Base-by-base conservation (phyloP, 1,140 invertebrate species). In the Apis dorsata region DNA sequence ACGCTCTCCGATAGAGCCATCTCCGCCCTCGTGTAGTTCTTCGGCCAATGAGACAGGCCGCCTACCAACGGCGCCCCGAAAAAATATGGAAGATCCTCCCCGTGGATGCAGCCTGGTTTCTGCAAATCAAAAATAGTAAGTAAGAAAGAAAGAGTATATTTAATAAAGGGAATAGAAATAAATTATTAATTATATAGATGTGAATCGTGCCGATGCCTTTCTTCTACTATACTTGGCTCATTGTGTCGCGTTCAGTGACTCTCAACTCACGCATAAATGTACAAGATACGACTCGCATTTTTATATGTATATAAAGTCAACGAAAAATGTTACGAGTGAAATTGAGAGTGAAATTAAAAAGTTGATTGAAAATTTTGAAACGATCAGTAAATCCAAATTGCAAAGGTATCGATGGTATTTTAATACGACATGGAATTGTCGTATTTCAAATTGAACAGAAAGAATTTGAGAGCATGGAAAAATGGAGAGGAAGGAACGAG, bases 21-120 rank as follows among this genome's bases (percentile, higher is more conserved):
- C 94, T 99, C 99, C 28, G 97, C 95, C 92, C 97, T 97, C 12
- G 97, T 98, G 94, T 98, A 99, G 94, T 98, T 98, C 88, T 96
- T 96, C 51, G 96, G 96, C 93, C 98, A 99, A 89, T 97, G 96
- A 79, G 96, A 96, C 65, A 98, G 95, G 10, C 97, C 97, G 24
- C 96, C 96, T n/a, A 97, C 96, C 73, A 97, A 94, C 59, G 96
- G 97, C 70, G 96, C 96, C 53, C 97, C 97, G 90, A 98, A 98
- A 81, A 99, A 95, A 90, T 99, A 99, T 1, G 98, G 97, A 81
- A 99, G 91, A 88, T 99, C 98, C 93, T 99, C 98, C 8, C 98
- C 98, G 86, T 98, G 97, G 55, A 99, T 97, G 85, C 97, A 98
- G 9, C 98, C 98, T 94, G 97, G 96, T 84, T 96, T 95, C 97